These are phyloP conservation scores for Albula goreensis DNA, from an alignment of 2,113 vertebrate genomes.

Conservation along the genomic window DNA sequence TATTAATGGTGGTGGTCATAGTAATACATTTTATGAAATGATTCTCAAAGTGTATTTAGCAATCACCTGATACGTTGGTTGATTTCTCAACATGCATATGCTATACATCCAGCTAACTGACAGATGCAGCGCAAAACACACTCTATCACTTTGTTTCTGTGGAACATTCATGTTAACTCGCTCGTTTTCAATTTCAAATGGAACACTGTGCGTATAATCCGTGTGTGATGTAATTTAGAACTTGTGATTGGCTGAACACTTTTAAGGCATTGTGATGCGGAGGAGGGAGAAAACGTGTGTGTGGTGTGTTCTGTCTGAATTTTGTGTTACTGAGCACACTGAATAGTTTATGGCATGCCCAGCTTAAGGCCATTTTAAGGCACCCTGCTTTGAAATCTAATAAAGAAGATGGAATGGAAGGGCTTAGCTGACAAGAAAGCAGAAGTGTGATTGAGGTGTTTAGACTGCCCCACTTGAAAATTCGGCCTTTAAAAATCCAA, in stretches of 20 bases:
- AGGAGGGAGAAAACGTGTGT: not conserved
- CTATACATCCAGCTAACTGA: not conserved
- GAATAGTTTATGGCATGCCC: constrained; percentile 16
- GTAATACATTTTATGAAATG: too few relatives aligned
- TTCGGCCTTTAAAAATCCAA: constrained; percentile 34
- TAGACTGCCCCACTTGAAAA: constrained; percentile 22
- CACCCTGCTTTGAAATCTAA: constrained; percentile 30
- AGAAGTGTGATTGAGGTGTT: constrained; percentile 31
- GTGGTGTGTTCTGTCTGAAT: not conserved
- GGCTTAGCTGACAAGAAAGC: constrained; percentile 17
- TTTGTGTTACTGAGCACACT: constrained; percentile 24
- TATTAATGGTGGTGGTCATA: too few relatives aligned
- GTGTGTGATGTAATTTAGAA: too few relatives aligned
- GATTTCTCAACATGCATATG: not conserved
- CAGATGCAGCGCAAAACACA: too few relatives aligned
- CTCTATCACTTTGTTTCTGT: too few relatives aligned
- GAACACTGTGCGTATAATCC: too few relatives aligned
- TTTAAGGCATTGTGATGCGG: constrained; percentile 7
- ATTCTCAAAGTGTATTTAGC: too few relatives aligned
- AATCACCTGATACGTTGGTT: not conserved
- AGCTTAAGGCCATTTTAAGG: constrained; percentile 25
- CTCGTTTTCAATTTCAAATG: too few relatives aligned
- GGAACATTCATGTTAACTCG: too few relatives aligned
- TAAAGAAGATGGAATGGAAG: constrained; percentile 31
- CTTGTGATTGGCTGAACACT: not conserved